Evolutionary conservation across 2,113 vertebrate genomes (phyloP), one percentile per base, ranked within the genome.

Genomic region (Emydura subglobosa): DNA sequence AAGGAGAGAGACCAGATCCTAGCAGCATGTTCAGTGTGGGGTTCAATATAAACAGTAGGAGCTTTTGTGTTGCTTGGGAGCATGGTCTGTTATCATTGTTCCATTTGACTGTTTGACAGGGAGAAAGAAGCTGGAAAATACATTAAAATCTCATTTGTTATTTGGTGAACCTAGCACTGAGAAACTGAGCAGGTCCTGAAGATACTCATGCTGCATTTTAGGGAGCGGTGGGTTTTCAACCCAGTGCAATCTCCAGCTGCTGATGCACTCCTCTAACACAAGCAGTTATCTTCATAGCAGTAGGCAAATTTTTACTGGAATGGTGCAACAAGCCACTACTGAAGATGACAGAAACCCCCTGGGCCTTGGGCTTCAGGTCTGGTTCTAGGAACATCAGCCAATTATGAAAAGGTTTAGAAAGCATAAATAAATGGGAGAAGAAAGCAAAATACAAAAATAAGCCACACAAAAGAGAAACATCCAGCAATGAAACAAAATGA

Each of bases 331-430:
- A 95, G 83, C 76, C 86, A 88, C 57, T 92, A 21, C 2, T 93
- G 93, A 85, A 94, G 91, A 50, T 95, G 96, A 94, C 25, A 95
- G 79, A 74, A 95, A 57, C 90, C 96, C 96, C 83, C 90, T 95
- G 94, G 92, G 22, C 83, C 80, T 86, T 13, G 29, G 88, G 27
- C 87, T 94, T 96, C 92, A 97, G 93, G 39, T 76, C 29, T 79
- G 68, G 59, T 83, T 89, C 91, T 95, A 74, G 94, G 95, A 96
- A 92, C 47, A 95, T 84, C 68, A 87, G 78, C 68, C 86, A 90
- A 93, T 88, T 44, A 87, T 16, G 78, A 88, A 78, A 72, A 92
- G 61, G 79, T 85, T 95, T 93, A 94, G 51, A 7, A 88, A 95
- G 74, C 82, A 85, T 91, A 93, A 97, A 92, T 82, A 96, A 96